Percentiles rank a stretch among this genome's conserved stretches.
Conservation (phyloP, 2,888 invertebrate species). For the Dryomyza anilis region DNA sequence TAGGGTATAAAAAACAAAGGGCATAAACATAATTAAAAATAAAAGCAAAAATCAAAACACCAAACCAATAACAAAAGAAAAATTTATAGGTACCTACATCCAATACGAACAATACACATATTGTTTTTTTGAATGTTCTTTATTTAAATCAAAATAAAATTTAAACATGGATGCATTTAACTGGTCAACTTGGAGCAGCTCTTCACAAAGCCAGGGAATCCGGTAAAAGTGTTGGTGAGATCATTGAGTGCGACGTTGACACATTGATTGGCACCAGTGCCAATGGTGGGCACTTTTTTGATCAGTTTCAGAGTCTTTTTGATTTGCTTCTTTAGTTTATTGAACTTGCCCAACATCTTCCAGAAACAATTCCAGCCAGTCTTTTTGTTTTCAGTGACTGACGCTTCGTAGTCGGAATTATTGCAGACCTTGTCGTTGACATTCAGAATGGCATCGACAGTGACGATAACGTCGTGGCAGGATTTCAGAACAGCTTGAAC, state of each 20-base stretch:
- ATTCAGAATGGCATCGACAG: slow-evolving; percentile 39
- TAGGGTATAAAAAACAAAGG: no score
- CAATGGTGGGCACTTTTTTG: slow-evolving; percentile 40
- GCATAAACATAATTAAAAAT: no score
- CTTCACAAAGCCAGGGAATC: slow-evolving; percentile 28
- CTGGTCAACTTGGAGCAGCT: slow-evolving; percentile 29
- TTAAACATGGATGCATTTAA: no score
- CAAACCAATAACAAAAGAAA: no score
- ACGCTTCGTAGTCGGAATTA: slow-evolving; percentile 8
- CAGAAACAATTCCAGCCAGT: slow-evolving; percentile 32
- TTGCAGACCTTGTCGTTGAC: slow-evolving; percentile 39
- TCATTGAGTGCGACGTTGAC: slow-evolving; percentile 12
- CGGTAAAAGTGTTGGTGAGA: slow-evolving; percentile 25
- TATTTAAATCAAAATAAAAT: no score
- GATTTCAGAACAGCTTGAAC: slow-evolving; percentile 42
- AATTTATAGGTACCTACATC: no score
- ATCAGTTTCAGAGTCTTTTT: slow-evolving; percentile 32
- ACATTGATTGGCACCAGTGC: slow-evolving; percentile 28
- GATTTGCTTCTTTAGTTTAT: slow-evolving; percentile 36
- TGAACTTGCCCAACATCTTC: slow-evolving; percentile 34
- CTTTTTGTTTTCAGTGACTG: slow-evolving; percentile 27
- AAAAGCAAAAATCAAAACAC: no score
- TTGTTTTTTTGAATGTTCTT: no score
- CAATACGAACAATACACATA: no score
- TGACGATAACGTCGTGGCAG: slow-evolving; percentile 38